Evolutionary conservation across 1,140 invertebrate species (phyloP), one percentile per base, ranked within the genome.

Genomic region (Triops cancriformis): DNA sequence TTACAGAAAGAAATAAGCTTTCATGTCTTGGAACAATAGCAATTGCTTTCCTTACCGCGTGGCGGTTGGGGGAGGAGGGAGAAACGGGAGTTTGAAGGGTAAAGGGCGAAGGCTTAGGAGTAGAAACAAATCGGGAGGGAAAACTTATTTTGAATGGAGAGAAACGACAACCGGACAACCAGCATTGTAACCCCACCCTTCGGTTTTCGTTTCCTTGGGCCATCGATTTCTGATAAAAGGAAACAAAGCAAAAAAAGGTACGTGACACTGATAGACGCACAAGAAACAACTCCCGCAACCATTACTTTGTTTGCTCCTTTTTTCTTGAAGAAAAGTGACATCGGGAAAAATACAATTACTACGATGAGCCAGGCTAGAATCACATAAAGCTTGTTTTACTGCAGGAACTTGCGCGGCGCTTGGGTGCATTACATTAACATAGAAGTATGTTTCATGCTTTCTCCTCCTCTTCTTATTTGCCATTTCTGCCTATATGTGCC

Each of bases 211-310:
- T 64, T 64, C 51, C 51, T 23, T 64, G 51, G 51, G 51, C 51
- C 51, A 64, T 64, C 51, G 51, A 64, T 64, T 64, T 64, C 51
- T 64, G 51, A 64, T 64, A 64, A 64, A 64, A 64, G 51, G 51
- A 64, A 64, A 64, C 18, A 64, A 64, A 64, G 45, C 14, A 64
- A 23, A 64, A 45, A 64, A 64, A 64, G 51, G 51, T 64, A 64
- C 51, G 51, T 64, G 51, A 64, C 51, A 64, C 14, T 64, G 51
- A 64, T 64, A 64, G 51, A 64, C 51, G 51, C 51, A 64, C 18
- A 64, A 64, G 51, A 64, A 64, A 64, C 51, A 64, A 64, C 51
- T 64, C 51, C 51, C 51, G 51, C 51, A 23, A 64, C 51, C 51
- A 64, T 64, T 64, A n/a, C 51, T 64, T 64, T 64, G 51, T 64